Conservation (phyloP, 2,113 vertebrate genomes). For the Caloenas nicobarica region DNA sequence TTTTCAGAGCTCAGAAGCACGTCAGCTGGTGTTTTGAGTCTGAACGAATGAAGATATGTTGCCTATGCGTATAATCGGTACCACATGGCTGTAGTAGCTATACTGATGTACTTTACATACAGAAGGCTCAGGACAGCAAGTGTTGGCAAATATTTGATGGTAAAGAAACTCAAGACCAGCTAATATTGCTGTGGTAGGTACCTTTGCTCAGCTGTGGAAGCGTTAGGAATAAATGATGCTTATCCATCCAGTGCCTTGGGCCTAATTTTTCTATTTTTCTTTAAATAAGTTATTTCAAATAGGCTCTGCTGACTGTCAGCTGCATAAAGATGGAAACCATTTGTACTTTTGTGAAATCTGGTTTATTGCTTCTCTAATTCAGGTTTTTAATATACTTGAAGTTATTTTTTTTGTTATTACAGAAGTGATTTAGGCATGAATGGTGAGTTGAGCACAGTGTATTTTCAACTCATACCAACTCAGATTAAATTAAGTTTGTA, state of each 20-base stretch:
- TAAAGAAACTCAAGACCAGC: not conserved
- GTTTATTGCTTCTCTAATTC: not conserved
- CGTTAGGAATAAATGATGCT: not conserved
- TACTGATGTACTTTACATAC: no score
- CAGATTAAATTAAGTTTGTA: not conserved
- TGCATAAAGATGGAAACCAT: not conserved
- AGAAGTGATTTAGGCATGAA: not conserved
- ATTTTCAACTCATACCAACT: not conserved
- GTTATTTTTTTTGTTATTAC: not conserved
- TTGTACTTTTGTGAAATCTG: not conserved
- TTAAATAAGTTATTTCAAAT: not conserved
- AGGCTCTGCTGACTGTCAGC: not conserved
- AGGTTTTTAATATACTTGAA: not conserved
- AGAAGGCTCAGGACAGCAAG: not conserved
- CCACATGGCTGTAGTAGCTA: not conserved
- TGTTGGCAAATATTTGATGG: not conserved
- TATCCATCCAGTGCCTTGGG: not conserved
- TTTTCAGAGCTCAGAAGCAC: not conserved
- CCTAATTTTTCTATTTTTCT: not conserved
- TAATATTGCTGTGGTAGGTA: not conserved
- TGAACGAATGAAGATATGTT: not conserved
- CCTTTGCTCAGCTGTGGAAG: not conserved
- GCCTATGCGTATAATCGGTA: accelerated
- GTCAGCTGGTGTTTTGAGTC: not conserved
- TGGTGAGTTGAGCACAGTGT: not conserved